Evolutionary conservation across 1,140 invertebrate genomes (phyloP).

Genomic region (Acromyrmex charruanus): DNA sequence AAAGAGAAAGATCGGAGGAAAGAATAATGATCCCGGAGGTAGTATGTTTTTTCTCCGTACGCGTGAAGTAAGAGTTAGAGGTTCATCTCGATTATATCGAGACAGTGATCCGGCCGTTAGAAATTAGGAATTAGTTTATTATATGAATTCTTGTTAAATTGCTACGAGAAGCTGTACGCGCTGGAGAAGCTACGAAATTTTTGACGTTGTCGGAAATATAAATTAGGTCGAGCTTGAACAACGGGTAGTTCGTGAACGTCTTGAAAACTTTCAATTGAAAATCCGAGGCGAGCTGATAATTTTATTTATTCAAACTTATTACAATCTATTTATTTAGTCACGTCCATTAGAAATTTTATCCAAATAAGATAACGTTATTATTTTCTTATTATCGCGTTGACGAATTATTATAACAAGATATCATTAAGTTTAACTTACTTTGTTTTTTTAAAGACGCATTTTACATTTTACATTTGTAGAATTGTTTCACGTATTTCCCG

Average conservation of each 20-base stretch:
- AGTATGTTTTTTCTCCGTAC: conserved; percentile 56
- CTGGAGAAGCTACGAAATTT: conserved; percentile 33
- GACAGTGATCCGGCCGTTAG: conserved; percentile 85
- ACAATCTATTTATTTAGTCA: background rate
- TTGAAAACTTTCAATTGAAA: background rate
- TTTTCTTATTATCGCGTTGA: background rate
- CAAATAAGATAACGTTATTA: background rate
- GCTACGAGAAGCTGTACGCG: conserved; percentile 68
- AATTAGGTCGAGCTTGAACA: conserved; percentile 44
- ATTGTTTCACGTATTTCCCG: conserved; percentile 46
- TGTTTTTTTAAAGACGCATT: background rate
- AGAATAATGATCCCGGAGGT: conserved; percentile 61
- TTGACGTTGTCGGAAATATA: conserved; percentile 44
- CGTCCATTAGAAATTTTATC: background rate
- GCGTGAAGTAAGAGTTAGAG: conserved; percentile 51
- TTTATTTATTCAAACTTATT: background rate
- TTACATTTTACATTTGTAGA: background rate
- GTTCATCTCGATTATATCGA: conserved; percentile 77
- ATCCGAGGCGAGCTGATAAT: background rate
- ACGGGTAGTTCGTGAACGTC: conserved; percentile 41
- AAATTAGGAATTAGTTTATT: conserved; percentile 82
- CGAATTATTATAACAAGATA: background rate
- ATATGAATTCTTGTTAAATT: conserved; percentile 76
- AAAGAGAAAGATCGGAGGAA: conserved; percentile 55
- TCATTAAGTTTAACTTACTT: background rate